Evolutionary conservation across 2,113 vertebrate species (phyloP).

Genomic region (Oncorhynchus clarkii): DNA sequence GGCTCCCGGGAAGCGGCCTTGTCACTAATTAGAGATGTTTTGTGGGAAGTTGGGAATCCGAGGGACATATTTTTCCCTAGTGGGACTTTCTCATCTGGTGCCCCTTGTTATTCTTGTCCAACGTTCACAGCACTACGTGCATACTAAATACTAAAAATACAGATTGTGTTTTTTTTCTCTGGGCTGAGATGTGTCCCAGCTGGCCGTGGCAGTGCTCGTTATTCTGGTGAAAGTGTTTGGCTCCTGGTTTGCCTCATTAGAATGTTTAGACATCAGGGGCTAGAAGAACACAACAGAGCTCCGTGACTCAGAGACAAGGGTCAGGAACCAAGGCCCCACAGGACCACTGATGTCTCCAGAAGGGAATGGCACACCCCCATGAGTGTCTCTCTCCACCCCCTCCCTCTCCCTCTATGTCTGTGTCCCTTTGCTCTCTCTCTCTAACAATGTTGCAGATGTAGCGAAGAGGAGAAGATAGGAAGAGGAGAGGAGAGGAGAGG

Average conservation of each 20-base stretch:
- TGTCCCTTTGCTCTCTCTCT: not conserved
- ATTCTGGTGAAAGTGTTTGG: conserved; percentile 5
- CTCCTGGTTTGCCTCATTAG: not conserved
- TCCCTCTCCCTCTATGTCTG: not conserved
- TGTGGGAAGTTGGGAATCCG: conserved; percentile 63
- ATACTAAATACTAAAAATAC: conserved; percentile 32
- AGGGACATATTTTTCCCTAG: conserved; percentile 50
- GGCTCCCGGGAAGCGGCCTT: conserved; percentile 57
- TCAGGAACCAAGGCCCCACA: not conserved
- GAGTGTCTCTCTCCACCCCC: not conserved
- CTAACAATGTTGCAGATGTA: not conserved
- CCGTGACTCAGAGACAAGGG: not conserved
- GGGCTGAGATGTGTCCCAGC: conserved; percentile 55
- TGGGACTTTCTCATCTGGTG: conserved; percentile 66
- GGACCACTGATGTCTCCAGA: not conserved
- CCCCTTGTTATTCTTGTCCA: conserved; percentile 67
- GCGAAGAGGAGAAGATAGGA: too few species aligned
- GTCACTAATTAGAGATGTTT: conserved; percentile 69
- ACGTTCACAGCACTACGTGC: conserved; percentile 18
- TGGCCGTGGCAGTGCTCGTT: conserved; percentile 39
- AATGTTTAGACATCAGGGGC: not conserved
- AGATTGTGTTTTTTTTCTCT: conserved; percentile 39
- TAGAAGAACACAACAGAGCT: not conserved
- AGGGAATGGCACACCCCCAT: not conserved
- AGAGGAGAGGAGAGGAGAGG: not conserved